A percentile compares a stretch with the other conserved stretches of the same genome.
Conservation (phyloP, 2,113 vertebrate species). For the Mustela lutreola region DNA sequence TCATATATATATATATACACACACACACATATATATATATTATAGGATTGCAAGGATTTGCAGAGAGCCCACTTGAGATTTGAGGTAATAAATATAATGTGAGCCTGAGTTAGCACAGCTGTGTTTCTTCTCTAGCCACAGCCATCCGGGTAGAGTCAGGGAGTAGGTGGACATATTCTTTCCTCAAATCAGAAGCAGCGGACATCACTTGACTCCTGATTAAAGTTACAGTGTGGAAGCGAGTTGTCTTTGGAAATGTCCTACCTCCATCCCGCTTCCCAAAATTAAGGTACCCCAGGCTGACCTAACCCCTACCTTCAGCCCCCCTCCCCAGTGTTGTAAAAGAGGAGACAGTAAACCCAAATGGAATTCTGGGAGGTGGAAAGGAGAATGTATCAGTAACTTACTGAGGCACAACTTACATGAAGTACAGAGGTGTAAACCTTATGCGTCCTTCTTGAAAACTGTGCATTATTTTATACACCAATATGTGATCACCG, state of each 20-base stretch:
- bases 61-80: neutral
- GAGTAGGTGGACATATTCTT: constrained; percentile 60
- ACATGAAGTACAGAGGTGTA: neutral
- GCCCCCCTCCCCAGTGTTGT: neutral
- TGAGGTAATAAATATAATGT: neutral
- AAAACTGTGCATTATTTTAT: neutral
- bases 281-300: neutral
- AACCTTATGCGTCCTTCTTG: neutral
- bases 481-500: neutral
- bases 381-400: constrained; percentile 20
- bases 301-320: neutral
- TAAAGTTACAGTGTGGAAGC: constrained; percentile 48
- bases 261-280: neutral
- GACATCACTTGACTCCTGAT: constrained; percentile 45
- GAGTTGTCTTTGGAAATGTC: constrained; percentile 28
- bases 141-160: constrained; percentile 34
- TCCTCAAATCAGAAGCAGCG: constrained; percentile 57
- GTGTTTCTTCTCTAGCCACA: constrained; percentile 52
- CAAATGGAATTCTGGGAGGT: constrained; percentile 37
- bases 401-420: constrained; percentile 3
- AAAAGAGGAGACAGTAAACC: neutral
- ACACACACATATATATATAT: too few relatives aligned
- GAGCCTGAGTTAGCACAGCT: constrained; percentile 58
- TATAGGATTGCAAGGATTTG: constrained; percentile 39
- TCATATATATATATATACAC: neutral